These are phyloP conservation scores for Cantharis rufa DNA, from an alignment of 2,888 invertebrate species.

Conservation along the genomic window DNA sequence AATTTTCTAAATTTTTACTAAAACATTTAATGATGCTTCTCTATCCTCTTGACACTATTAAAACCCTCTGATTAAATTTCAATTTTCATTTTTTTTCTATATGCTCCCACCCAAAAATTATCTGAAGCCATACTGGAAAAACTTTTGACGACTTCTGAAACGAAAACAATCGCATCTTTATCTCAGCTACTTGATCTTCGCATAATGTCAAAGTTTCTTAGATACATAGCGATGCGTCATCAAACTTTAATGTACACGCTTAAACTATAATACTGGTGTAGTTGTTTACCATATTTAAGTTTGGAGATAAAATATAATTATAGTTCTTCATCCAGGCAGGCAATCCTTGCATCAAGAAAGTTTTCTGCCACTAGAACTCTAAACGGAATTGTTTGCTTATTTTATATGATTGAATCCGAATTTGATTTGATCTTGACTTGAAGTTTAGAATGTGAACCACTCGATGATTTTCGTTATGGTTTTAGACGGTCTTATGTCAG, in stretches of 20 bases:
- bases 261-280: neutral
- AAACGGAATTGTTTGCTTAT: conserved; percentile 51
- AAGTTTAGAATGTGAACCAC: conserved; percentile 37
- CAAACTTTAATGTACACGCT: conserved; percentile 15
- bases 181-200: conserved; percentile 51
- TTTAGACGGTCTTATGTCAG: conserved; percentile 19
- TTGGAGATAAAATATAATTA: neutral
- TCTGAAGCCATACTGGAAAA: neutral
- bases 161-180: conserved; percentile 49
- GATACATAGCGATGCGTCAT: conserved; percentile 27
- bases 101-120: neutral
- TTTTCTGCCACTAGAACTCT: conserved; percentile 50
- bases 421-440: conserved; percentile 47
- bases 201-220: conserved; percentile 38
- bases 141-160: conserved; percentile 37
- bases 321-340: neutral
- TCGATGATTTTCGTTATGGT: neutral
- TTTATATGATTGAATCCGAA: conserved; percentile 52
- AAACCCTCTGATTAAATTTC: neutral
- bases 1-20: too few relatives aligned
- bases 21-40: neutral
- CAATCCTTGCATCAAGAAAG: conserved; percentile 43
- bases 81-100: neutral
- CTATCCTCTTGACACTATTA: neutral
- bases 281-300: neutral